These are phyloP conservation scores for Ctenodactylus gundi DNA, from an alignment of 2,113 vertebrate species.

Conservation along the genomic window DNA sequence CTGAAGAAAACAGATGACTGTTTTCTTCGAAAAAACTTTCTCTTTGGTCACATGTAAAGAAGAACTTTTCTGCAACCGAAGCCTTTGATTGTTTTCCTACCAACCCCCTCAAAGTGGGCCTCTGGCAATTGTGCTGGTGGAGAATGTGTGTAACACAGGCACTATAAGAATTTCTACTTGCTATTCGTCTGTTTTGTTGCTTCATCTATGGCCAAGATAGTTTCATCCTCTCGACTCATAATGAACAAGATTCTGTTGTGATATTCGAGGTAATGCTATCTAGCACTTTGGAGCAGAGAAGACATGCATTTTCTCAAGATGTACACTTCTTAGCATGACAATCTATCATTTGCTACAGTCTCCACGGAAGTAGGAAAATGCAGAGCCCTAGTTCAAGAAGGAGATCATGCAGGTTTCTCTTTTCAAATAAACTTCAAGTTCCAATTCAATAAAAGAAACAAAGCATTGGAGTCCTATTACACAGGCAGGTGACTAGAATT, in stretches of 20 bases:
- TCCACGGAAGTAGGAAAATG: neutral
- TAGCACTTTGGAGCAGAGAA: neutral
- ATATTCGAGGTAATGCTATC: neutral
- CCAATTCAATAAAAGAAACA: neutral
- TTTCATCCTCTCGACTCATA: neutral
- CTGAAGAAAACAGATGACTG: neutral
- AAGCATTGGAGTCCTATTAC: neutral
- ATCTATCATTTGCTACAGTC: neutral
- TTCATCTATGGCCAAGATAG: neutral
- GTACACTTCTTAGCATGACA: neutral
- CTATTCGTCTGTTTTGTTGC: neutral
- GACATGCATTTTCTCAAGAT: slow-evolving; percentile 24
- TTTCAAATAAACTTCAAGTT: no score
- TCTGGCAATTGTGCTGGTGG: neutral
- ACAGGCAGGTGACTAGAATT: neutral
- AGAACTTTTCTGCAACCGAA: neutral
- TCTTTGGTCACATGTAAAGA: neutral
- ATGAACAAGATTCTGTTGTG: neutral
- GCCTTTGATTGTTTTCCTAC: neutral
- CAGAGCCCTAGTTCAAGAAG: neutral
- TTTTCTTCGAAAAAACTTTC: neutral
- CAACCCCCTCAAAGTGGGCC: neutral
- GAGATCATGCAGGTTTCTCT: neutral
- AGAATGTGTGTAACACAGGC: neutral
- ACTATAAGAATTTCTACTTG: neutral